Evolutionary conservation across 2,113 vertebrate genomes (phyloP), one percentile per base, ranked within the genome.

Genomic region (Osmerus eperlanus): DNA sequence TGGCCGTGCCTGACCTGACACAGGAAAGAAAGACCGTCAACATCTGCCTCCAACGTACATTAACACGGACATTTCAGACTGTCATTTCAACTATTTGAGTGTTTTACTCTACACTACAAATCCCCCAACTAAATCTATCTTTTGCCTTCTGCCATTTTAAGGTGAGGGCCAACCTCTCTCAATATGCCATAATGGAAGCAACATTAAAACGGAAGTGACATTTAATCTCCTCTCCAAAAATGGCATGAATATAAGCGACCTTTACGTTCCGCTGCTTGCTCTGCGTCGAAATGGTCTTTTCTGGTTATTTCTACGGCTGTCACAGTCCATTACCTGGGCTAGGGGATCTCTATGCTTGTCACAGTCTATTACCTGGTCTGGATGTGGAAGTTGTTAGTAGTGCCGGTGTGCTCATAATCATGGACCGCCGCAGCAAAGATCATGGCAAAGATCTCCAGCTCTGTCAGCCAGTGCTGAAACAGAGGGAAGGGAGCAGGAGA

Each of bases 321-420:
- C 54, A 54, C 18, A 58, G 14, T 4, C 25, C 18, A 60, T 74
- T 73, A 93, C 91, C 90, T 92, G 75, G 96, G 97, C 83, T 28
- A 98, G 96, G 78, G 54, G 15, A 13, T 14, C 14, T 67, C 14
- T 67, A 41, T 67, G 67, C 25, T 36, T 23, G 51, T 56, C 28
- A 51, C n/a, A 56, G 12, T 8, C 25, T 19, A 56, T 75, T 74
- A 93, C 92, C 90, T 92, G 77, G 96, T 98, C 83, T 99, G 97
- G 78, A 98, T 96, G 85, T 99, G 97, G 88, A 98, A 99, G 88
- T 96, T 99, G 90, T 98, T 99, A 73, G 97, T 99, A 68, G 95
- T 99, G 72, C 97, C 97, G 0, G 96, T 98, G 67, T 99, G 97
- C 73, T 99, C 96, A 41, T 91, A 98, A 86, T 99, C 97, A 18